Evolutionary conservation across 1,140 invertebrate genomes (phyloP).

Genomic region (Campoletis sonorensis): DNA sequence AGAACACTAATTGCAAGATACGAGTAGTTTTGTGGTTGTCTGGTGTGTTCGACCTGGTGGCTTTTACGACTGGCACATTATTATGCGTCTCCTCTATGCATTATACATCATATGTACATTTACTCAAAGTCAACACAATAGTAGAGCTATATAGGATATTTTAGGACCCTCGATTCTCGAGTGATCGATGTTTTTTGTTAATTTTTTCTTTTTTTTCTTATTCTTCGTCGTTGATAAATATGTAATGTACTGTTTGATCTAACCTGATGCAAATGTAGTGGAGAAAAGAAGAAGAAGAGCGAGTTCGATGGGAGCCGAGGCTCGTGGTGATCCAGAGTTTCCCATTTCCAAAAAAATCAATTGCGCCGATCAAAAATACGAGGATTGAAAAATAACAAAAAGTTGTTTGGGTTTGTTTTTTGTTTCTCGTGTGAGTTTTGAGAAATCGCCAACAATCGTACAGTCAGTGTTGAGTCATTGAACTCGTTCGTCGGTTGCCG

Average conservation of each 20-base stretch:
- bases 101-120: neutral
- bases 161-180: neutral
- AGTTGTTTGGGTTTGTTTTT: neutral
- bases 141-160: neutral
- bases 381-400: neutral
- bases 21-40: neutral
- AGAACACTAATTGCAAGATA: neutral
- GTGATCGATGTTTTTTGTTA: neutral
- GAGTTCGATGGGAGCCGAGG: neutral
- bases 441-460: slow-evolving; percentile 8
- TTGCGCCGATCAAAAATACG: too few species aligned
- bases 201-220: neutral
- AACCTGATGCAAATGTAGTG: slow-evolving; percentile 23
- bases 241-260: neutral
- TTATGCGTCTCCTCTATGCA: neutral
- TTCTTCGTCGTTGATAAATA: neutral
- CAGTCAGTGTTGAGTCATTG: slow-evolving; percentile 21
- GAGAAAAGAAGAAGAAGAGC: slow-evolving; percentile 16
- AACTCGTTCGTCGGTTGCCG: slow-evolving; percentile 22
- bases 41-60: slow-evolving; percentile 11
- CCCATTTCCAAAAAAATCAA: neutral
- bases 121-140: neutral
- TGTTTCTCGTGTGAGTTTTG: neutral
- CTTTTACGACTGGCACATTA: neutral
- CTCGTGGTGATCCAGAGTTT: neutral